A percentile compares a stretch with the other conserved stretches of the same genome.
Evolutionary conservation across 2,888 invertebrate species (phyloP).

Genomic region (Pheosia gnoma): DNA sequence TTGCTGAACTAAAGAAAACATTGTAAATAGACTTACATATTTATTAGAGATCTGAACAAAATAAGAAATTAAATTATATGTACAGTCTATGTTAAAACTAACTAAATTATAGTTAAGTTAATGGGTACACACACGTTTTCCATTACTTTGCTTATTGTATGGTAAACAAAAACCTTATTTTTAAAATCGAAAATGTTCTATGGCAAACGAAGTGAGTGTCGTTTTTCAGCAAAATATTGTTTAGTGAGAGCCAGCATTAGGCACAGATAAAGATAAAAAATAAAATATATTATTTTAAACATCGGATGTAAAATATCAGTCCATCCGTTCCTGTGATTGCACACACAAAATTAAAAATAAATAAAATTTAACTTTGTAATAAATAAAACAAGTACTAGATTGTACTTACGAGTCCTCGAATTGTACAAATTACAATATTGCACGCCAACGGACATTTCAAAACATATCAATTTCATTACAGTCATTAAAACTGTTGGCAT

Average conservation of each 20-base stretch:
- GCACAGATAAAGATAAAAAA: constrained; percentile 51
- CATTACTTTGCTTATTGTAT: constrained; percentile 73
- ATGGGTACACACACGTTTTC: constrained; percentile 81
- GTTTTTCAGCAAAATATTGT: constrained; percentile 53
- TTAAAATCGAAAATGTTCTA: constrained; percentile 44
- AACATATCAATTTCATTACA: constrained; percentile 39
- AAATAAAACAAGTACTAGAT: constrained; percentile 64
- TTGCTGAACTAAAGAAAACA: constrained; percentile 22
- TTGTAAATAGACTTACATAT: constrained; percentile 80
- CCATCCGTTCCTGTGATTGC: constrained; percentile 76
- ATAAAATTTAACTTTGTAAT: constrained; percentile 51
- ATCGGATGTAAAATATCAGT: constrained; percentile 75
- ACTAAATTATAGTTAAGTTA: constrained; percentile 83
- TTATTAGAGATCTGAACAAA: constrained; percentile 86
- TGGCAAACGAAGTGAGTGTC: constrained; percentile 57
- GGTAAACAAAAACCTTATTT: constrained; percentile 59
- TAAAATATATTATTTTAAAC: constrained; percentile 47
- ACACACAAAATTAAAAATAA: constrained; percentile 47
- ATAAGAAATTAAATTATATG: constrained; percentile 85
- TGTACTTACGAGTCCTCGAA: constrained; percentile 44
- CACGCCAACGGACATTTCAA: constrained; percentile 41
- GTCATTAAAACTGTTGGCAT: constrained; percentile 36
- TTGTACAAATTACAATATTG: constrained; percentile 44
- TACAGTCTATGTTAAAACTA: constrained; percentile 85
- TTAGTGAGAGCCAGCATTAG: constrained; percentile 54